Evolutionary conservation across 1,140 invertebrate species (phyloP).

Genomic region (Caerostris darwini): DNA sequence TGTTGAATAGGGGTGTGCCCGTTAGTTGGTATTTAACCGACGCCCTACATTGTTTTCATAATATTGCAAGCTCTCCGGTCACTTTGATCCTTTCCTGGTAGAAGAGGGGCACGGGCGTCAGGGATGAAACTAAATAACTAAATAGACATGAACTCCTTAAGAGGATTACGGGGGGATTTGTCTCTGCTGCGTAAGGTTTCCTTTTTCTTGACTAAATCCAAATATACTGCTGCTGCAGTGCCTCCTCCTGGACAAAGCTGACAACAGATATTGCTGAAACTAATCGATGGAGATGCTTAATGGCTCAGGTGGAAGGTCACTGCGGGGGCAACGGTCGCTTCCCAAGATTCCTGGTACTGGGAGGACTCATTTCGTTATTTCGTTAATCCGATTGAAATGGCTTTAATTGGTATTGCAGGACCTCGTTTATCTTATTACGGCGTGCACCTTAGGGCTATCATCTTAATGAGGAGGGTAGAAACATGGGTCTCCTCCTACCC

Average conservation of each 20-base stretch:
- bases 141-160: slow-evolving; percentile 61
- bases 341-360: neutral
- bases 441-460: too few relatives aligned
- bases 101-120: neutral
- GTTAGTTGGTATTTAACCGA: neutral
- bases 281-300: slow-evolving; percentile 52
- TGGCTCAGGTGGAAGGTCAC: slow-evolving; percentile 39
- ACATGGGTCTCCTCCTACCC: too few relatives aligned
- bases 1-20: neutral
- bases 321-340: neutral
- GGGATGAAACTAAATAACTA: slow-evolving; percentile 53
- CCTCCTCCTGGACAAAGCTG: neutral
- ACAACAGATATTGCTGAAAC: slow-evolving; percentile 10
- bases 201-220: slow-evolving; percentile 50
- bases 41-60: slow-evolving; percentile 17
- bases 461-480: too few relatives aligned
- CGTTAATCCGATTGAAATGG: neutral
- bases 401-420: neutral
- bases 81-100: neutral
- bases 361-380: neutral
- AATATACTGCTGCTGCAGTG: slow-evolving; percentile 25
- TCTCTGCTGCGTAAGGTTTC: slow-evolving; percentile 53
- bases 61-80: neutral
- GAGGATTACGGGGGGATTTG: slow-evolving; percentile 62
- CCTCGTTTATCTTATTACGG: too few relatives aligned